Evolutionary conservation across 2,113 vertebrate genomes (phyloP), one percentile per base, ranked within the genome.

Genomic region (Heterochromis multidens): DNA sequence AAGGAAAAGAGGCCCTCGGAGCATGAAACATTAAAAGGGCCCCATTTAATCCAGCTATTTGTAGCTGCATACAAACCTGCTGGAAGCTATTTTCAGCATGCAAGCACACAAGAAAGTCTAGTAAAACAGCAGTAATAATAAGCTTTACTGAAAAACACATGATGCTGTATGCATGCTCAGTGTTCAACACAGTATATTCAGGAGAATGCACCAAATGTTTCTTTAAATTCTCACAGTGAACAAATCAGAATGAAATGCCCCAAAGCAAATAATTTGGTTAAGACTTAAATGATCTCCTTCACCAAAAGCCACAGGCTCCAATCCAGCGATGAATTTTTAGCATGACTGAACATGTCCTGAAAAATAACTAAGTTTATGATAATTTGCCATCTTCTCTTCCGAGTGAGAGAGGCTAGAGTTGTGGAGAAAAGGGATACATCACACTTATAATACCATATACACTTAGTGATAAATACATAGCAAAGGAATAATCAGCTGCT

Each of bases 21-120:
- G 63, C 79, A 67, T 40, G 11, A 79, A 62, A 80, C 80, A 82
- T 82, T 72, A 87, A 65, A 82, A 70, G 29, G 29, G 72, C 74
- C 81, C 11, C 17, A 12, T 84, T 89, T 84, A 89, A 88, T 76
- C 16, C 31, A 80, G 77, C 81, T 90, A 91, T 91, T 88, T 92
- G 63, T 35, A 60, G 86, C 74, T 17, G 27, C 76, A 67, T 31
- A 79, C 72, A 89, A 83, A 90, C 70, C 74, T 67, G 81, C 83
- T 88, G 83, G 88, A 90, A 87, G 61, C 84, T 81, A 83, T 91
- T 93, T 84, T 84, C 78, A 87, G 84, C 21, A 29, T 52, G 14
- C 49, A 89, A 61, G 88, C 80, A 43, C 76, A 87, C 49, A 59
- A 63, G 46, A 21, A 79, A 88, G 37, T 49, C n/a, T 79, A 83